Conservation (phyloP, 2,888 invertebrate genomes). For the Megamerina dolium region DNA sequence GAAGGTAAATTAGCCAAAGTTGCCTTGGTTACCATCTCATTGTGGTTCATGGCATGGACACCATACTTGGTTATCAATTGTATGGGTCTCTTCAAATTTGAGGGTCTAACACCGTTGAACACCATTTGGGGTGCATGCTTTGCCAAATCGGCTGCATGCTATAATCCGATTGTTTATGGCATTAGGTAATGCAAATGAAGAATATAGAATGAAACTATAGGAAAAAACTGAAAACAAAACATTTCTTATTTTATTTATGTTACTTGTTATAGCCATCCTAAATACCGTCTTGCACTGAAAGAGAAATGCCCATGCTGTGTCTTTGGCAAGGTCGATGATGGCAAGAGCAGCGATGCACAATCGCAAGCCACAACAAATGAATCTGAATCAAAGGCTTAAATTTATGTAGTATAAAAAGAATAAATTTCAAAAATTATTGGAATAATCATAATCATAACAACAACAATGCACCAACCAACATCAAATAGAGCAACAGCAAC, state of each 20-base stretch:
- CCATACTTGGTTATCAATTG: constrained; percentile 80
- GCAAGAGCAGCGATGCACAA: constrained; percentile 40
- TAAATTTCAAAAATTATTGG: too few relatives aligned
- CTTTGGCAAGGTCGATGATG: constrained; percentile 45
- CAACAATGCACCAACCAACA: constrained; percentile 26
- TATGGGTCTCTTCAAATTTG: constrained; percentile 69
- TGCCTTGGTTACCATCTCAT: constrained; percentile 79
- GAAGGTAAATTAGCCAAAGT: constrained; percentile 86
- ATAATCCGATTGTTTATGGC: constrained; percentile 87
- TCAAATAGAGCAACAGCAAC: constrained; percentile 13
- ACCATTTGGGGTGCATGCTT: constrained; percentile 88
- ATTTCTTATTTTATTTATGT: not conserved
- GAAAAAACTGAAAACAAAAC: not conserved
- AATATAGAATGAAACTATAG: too few relatives aligned
- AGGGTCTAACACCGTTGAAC: constrained; percentile 68
- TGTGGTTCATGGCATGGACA: constrained; percentile 92
- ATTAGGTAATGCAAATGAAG: constrained; percentile 59
- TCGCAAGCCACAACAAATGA: constrained; percentile 45
- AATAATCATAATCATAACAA: constrained; percentile 23
- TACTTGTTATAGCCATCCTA: constrained; percentile 59
- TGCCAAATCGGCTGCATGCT: constrained; percentile 85
- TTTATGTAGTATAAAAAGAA: too few relatives aligned
- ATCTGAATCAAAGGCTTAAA: constrained; percentile 45
- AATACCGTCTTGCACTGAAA: constrained; percentile 57
- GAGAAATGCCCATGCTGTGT: constrained; percentile 57